Percentiles rank a stretch among this genome's conserved stretches.
These are phyloP conservation scores for Donacobius atricapilla DNA, from an alignment of 2,113 vertebrate genomes.

Conservation along the genomic window DNA sequence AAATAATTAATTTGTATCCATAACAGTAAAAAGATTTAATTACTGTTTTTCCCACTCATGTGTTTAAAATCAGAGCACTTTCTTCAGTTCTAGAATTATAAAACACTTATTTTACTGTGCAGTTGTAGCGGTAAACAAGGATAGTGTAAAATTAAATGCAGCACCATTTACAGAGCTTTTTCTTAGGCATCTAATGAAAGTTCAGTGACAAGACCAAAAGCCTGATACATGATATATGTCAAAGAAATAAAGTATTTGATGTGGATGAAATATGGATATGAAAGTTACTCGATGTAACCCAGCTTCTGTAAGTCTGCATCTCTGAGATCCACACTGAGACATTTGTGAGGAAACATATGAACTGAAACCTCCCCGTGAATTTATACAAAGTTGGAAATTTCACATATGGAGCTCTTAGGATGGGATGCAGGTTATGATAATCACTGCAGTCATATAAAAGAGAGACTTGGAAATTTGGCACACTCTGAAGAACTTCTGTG, in stretches of 20 bases:
- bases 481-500: neutral
- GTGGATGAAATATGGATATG: neutral
- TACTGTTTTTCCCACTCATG: neutral
- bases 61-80: neutral
- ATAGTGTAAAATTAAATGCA: neutral
- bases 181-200: neutral
- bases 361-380: neutral
- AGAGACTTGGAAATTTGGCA: neutral
- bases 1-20: neutral
- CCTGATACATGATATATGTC: neutral
- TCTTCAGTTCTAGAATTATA: neutral
- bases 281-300: neutral
- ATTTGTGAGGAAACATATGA: neutral
- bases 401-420: neutral
- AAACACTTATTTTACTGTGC: neutral
- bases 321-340: neutral
- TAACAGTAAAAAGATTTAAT: neutral
- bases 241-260: neutral
- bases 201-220: neutral
- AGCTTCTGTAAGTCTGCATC: neutral
- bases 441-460: neutral
- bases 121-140: neutral
- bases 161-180: neutral
- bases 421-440: neutral
- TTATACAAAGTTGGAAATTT: neutral